phyloP scores from a whole-genome alignment of 2,113 vertebrate species.

The Rhombomys opimus region DNA sequence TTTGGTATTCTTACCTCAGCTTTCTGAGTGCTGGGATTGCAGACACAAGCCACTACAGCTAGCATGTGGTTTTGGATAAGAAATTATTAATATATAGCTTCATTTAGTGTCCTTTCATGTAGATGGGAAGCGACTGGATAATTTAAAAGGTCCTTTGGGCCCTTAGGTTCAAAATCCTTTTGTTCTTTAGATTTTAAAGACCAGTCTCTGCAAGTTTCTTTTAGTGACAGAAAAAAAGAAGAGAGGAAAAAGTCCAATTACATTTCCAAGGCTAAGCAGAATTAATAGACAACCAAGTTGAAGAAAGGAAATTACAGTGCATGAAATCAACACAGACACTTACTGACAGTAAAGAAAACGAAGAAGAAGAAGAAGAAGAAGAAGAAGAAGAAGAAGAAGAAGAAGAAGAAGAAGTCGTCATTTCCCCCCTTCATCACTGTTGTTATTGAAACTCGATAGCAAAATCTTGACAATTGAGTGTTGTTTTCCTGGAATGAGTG shows the following conservation, averaged over 20 bases:
- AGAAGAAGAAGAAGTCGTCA: background rate
- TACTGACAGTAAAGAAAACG: background rate
- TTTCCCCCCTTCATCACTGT: background rate
- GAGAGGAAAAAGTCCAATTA: background rate
- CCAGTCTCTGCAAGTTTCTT: background rate
- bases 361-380: background rate
- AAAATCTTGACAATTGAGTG: background rate
- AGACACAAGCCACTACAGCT: background rate
- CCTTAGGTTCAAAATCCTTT: conserved; percentile 21
- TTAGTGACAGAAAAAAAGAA: background rate
- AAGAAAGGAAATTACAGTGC: background rate
- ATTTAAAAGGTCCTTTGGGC: conserved; percentile 17
- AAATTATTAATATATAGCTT: background rate
- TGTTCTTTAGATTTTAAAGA: background rate
- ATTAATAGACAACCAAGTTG: background rate
- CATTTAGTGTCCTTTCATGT: background rate
- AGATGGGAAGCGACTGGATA: conserved; percentile 15
- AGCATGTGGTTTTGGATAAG: conserved; percentile 13
- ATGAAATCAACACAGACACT: background rate
- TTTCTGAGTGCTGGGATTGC: background rate
- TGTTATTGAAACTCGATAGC: background rate
- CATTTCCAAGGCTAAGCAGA: conserved; percentile 33
- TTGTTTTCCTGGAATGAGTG: background rate
- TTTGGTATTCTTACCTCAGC: background rate
- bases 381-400: background rate